Evolutionary conservation across 2,113 vertebrate genomes (phyloP).

Genomic region (Galbula dea): DNA sequence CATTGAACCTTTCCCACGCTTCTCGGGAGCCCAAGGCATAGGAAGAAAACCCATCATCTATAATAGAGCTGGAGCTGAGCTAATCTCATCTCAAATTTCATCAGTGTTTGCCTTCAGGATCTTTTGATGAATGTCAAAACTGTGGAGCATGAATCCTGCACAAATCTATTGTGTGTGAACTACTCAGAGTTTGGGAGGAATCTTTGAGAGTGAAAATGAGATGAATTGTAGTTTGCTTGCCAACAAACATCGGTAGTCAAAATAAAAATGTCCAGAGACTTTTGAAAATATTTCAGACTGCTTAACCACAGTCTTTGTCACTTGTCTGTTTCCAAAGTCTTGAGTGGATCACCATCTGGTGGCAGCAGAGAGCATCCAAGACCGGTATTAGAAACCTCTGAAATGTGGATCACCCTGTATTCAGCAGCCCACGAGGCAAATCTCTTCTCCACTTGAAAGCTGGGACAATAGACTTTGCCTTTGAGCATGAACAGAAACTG

Average conservation of each 20-base stretch:
- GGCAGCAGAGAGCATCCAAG: not conserved
- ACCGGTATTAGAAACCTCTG: not conserved
- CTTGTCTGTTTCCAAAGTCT: not conserved
- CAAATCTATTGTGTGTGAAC: not conserved
- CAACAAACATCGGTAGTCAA: not conserved
- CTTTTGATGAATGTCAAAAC: not conserved
- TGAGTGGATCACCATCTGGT: not conserved
- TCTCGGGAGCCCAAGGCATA: not conserved
- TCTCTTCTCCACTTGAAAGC: accelerated
- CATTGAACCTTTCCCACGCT: not conserved
- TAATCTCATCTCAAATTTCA: not conserved
- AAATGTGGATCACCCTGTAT: no score
- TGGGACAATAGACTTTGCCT: not conserved
- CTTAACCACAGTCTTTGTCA: not conserved
- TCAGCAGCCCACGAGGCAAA: not conserved
- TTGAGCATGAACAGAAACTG: not conserved
- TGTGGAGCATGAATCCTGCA: not conserved
- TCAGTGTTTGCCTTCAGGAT: not conserved
- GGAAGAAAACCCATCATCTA: not conserved
- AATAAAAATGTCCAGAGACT: not conserved
- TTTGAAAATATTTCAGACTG: not conserved
- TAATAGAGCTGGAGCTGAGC: not conserved
- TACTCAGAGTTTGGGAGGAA: not conserved
- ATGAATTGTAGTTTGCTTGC: not conserved
- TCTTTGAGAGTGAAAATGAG: not conserved